phyloP scores from a whole-genome alignment of 2,797 vertebrate genomes.

The Australoheros facetus region DNA sequence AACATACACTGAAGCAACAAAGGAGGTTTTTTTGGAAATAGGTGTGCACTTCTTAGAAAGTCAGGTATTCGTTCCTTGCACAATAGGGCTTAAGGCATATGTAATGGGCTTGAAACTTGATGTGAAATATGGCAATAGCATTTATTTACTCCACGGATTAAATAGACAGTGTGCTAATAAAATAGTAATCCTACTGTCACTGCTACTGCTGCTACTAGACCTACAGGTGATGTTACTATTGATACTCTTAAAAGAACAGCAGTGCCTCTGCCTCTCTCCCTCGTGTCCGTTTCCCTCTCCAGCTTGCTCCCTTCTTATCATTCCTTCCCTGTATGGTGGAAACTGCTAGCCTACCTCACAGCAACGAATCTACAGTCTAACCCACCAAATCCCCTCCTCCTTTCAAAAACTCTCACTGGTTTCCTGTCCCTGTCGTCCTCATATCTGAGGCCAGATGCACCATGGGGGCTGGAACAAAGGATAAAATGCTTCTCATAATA shows the following conservation, averaged over 20 bases:
- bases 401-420: constrained; percentile 70
- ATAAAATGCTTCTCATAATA: constrained; percentile 84
- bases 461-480: constrained; percentile 85
- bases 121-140: constrained; percentile 14
- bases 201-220: constrained; percentile 3
- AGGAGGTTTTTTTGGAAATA: constrained; percentile 40
- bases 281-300: constrained; percentile 64
- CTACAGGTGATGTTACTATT: neutral
- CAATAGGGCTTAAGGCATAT: constrained; percentile 8
- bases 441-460: constrained; percentile 84
- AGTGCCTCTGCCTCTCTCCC: constrained; percentile 32
- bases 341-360: constrained; percentile 71
- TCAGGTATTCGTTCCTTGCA: constrained; percentile 18
- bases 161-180: neutral
- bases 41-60: constrained; percentile 33
- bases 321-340: constrained; percentile 69
- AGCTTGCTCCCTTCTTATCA: constrained; percentile 67
- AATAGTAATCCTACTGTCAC: constrained; percentile 4
- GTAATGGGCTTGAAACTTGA: constrained; percentile 10
- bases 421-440: constrained; percentile 75
- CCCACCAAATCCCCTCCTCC: constrained; percentile 39
- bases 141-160: constrained; percentile 26
- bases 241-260: constrained; percentile 21
- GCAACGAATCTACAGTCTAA: constrained; percentile 48
- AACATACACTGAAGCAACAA: constrained; percentile 42